Evolutionary conservation across 2,888 invertebrate species (phyloP), one percentile per base, ranked within the genome.

Genomic region (Caenorhabditis afra): DNA sequence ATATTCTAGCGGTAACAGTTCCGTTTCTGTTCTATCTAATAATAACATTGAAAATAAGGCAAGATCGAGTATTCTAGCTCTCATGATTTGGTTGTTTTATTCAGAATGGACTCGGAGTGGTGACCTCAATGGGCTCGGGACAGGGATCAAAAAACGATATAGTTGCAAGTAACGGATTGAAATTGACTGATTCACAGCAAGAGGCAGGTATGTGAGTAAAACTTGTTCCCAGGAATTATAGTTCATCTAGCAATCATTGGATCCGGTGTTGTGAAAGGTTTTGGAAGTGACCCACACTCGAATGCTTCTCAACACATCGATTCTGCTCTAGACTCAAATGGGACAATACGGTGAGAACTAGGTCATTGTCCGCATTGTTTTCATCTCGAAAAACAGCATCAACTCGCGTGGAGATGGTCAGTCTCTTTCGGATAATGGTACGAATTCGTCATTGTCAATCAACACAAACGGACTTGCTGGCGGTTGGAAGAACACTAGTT

Each of bases 131-230:
- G 49, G 82, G 74, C 10, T 61, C 74, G 8, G 82, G 73, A 1
- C 73, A 79, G 37, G 81, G 83, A 35, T 66, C 55, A 1, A 81
- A 81, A 61, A 84, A 85, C 67, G 65, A 81, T 49, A 80, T 86
- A 79, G 79, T 81, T 0, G 85, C 81, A 0, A 83, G 85, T 41
- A 83, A 83, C 47, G 86, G 86, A 39, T 35, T 85, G 14, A 83
- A 86, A 70, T 76, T 83, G 14, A 66, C 82, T n/a, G 81, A 86
- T 37, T 52, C 70, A 3, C 78, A 84, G 16, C 84, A 83, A 70
- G 83, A 82, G 50, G 84, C 83, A 12, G 57, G 85, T 84, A 23
- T 8, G 41, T 41, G 41, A 8, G 2, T 11, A 41, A 3, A 41
- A 41, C n/a, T n/a, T n/a, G 41, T 3, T 11, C 41, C 3, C 29